phyloP scores from a whole-genome alignment of 2,113 vertebrate species.

The Pterophyllum scalare region DNA sequence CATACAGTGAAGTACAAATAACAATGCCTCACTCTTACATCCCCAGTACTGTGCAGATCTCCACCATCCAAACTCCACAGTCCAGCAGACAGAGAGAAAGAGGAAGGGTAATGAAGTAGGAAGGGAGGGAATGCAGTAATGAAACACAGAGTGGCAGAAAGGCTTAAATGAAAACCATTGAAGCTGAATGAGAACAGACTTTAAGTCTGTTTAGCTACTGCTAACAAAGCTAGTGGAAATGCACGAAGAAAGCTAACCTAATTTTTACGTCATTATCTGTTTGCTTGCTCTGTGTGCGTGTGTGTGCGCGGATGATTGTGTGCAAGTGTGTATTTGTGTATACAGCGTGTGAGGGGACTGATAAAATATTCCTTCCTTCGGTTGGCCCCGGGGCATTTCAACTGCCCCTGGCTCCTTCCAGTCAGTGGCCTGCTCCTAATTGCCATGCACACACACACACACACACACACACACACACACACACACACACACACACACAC shows the following conservation, averaged over 20 bases:
- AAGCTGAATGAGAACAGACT: conserved; percentile 58
- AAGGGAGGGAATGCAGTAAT: conserved; percentile 32
- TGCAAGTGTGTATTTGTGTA: conserved; percentile 59
- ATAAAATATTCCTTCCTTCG: conserved; percentile 82
- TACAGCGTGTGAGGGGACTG: conserved; percentile 76
- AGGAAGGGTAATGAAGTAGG: conserved; percentile 49
- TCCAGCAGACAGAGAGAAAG: conserved; percentile 39
- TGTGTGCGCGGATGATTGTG: conserved; percentile 38
- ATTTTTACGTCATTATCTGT: conserved; percentile 77
- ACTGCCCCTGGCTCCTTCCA: conserved; percentile 93
- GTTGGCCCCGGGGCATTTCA: conserved; percentile 94
- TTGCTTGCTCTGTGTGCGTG: conserved; percentile 60
- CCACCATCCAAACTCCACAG: conserved; percentile 18
- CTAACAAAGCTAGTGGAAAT: conserved; percentile 64
- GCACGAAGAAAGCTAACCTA: conserved; percentile 64
- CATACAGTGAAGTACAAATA: not conserved
- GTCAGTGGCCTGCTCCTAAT: conserved; percentile 97
- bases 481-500: conserved; percentile 84
- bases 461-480: conserved; percentile 77
- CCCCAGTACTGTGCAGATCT: conserved; percentile 24
- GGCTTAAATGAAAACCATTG: conserved; percentile 62
- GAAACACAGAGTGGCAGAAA: conserved; percentile 51
- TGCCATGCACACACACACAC: conserved; percentile 89
- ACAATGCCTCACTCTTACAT: conserved; percentile 6
- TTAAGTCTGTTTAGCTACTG: conserved; percentile 57